Conservation (phyloP, 1,140 invertebrate species). For the Zaprionus gabonicus region DNA sequence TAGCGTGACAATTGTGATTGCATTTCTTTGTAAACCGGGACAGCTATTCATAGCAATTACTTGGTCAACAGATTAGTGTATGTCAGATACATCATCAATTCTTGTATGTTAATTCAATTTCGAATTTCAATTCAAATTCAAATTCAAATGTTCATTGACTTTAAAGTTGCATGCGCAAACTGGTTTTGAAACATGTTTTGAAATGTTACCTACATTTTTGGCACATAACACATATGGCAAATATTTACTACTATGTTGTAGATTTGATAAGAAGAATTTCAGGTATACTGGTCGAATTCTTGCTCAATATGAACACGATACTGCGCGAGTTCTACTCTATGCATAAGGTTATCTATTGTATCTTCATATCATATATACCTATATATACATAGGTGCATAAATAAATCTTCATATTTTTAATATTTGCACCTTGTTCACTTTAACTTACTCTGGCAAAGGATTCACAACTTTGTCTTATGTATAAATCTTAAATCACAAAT, state of each 20-base stretch:
- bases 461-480: too few species aligned
- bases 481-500: too few species aligned
- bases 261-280: not conserved
- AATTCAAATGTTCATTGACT: conserved; percentile 2
- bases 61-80: not conserved
- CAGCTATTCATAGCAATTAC: too few species aligned
- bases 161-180: not conserved
- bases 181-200: not conserved
- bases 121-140: too few species aligned
- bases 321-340: too few species aligned
- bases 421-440: not conserved
- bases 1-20: conserved; percentile 21
- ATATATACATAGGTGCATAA: too few species aligned
- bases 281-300: too few species aligned
- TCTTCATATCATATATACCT: too few species aligned
- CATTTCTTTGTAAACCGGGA: not conserved
- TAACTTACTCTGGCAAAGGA: not conserved
- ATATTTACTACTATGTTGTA: not conserved
- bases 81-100: not conserved
- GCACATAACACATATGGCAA: not conserved
- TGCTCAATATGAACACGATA: too few species aligned
- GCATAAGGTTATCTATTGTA: too few species aligned
- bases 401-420: too few species aligned
- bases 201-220: not conserved
- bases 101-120: not conserved